Evolutionary conservation across 2,888 invertebrate genomes (phyloP).

Genomic region (Galerucella pusilla): DNA sequence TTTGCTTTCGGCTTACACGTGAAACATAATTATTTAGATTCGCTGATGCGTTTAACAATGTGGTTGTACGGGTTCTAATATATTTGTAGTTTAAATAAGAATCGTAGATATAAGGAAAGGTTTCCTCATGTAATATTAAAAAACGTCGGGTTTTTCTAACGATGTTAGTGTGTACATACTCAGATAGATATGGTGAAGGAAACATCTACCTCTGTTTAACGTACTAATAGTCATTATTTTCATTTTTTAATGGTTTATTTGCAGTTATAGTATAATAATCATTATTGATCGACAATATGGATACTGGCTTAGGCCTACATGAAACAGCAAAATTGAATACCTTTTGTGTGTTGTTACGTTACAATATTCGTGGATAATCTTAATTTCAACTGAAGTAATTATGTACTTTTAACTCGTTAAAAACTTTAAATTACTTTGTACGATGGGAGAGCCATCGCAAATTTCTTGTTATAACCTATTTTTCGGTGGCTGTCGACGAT

Average conservation of each 20-base stretch:
- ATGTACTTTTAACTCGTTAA: conserved; percentile 61
- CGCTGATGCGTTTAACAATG: conserved; percentile 1
- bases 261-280: too few species aligned
- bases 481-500: not conserved
- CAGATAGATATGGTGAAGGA: too few species aligned
- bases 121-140: not conserved
- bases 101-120: not conserved
- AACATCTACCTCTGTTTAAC: too few species aligned
- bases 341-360: not conserved
- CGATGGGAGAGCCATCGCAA: conserved; percentile 46
- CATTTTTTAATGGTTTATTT: too few species aligned
- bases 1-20: not conserved
- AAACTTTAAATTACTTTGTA: conserved; percentile 64
- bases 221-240: too few species aligned
- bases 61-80: not conserved
- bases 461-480: conserved; percentile 19
- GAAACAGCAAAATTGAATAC: not conserved
- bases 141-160: not conserved
- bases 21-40: not conserved
- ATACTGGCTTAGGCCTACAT: too few species aligned
- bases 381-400: conserved; percentile 57
- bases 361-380: conserved; percentile 28
- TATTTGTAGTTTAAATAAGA: conserved; percentile 3
- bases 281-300: too few species aligned
- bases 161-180: not conserved